Percentiles rank a stretch among this genome's conserved stretches.
These are phyloP conservation scores for Spongilla lacustris DNA, from an alignment of 37 sponge, comb jelly and placozoan species.

Conservation along the genomic window DNA sequence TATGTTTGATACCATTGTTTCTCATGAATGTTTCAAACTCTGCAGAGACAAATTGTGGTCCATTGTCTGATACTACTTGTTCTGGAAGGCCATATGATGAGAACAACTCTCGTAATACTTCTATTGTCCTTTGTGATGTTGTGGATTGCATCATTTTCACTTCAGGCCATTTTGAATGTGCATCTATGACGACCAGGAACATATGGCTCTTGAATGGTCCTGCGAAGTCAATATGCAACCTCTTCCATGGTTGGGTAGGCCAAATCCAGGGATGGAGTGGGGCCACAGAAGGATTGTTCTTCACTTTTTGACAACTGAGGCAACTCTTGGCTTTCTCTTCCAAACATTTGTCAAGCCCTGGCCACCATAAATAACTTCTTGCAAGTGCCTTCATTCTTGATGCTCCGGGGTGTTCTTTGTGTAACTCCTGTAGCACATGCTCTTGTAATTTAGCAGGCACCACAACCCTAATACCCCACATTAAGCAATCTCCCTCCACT, in stretches of 20 bases:
- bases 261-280: conserved; percentile 21
- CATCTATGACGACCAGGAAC: conserved; percentile 20
- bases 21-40: conserved; percentile 25
- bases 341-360: conserved; percentile 19
- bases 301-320: background rate
- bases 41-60: conserved; percentile 26
- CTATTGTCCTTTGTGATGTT: conserved; percentile 12
- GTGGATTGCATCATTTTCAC: conserved; percentile 12
- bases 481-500: conserved; percentile 35
- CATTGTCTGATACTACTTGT: conserved; percentile 56
- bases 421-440: conserved; percentile 8
- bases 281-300: conserved; percentile 11
- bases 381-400: conserved; percentile 32
- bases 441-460: conserved; percentile 16
- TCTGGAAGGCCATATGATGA: conserved; percentile 23
- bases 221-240: conserved; percentile 40
- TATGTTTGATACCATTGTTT: conserved; percentile 43
- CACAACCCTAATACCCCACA: conserved; percentile 56
- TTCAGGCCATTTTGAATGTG: conserved; percentile 46
- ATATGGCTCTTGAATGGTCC: background rate
- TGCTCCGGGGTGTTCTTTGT: conserved; percentile 3
- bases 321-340: conserved; percentile 15
- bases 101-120: conserved; percentile 8
- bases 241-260: conserved; percentile 18
- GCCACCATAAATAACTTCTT: conserved; percentile 47